phyloP scores from a whole-genome alignment of 1,140 invertebrate species.

The Zaprionus camerounensis region DNA sequence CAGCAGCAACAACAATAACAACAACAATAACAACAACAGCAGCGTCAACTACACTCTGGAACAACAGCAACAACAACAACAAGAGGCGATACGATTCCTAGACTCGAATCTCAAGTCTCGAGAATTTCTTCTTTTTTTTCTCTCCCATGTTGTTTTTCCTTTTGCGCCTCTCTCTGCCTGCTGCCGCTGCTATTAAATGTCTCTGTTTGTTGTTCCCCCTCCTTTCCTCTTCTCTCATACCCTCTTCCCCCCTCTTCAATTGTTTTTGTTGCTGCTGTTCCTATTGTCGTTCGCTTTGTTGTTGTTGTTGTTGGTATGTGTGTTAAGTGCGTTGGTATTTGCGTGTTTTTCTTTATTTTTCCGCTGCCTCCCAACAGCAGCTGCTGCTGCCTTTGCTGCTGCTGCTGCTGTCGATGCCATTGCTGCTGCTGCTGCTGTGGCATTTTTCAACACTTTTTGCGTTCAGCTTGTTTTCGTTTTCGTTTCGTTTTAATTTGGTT shows the following conservation, averaged over 20 bases:
- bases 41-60: neutral
- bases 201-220: constrained; percentile 35
- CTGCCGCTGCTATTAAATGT: constrained; percentile 34
- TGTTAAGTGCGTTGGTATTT: constrained; percentile 82
- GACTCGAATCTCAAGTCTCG: constrained; percentile 67
- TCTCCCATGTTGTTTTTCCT: constrained; percentile 7
- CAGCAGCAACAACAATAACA: neutral
- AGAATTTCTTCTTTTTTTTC: constrained; percentile 43
- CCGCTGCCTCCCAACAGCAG: constrained; percentile 30
- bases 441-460: constrained; percentile 76
- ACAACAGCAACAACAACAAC: constrained; percentile 48
- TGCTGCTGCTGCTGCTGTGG: constrained; percentile 45
- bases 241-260: neutral
- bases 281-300: constrained; percentile 45
- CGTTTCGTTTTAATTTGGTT: constrained; percentile 21
- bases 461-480: constrained; percentile 58
- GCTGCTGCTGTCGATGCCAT: constrained; percentile 16
- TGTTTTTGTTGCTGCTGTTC: constrained; percentile 29
- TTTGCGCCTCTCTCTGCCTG: constrained; percentile 1
- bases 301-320: constrained; percentile 64
- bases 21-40: constrained; percentile 15
- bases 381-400: neutral
- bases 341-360: constrained; percentile 46
- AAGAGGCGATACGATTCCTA: constrained; percentile 52
- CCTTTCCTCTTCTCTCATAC: neutral